Percentiles rank a stretch among this genome's conserved stretches.
These are phyloP conservation scores for Folsomia candida DNA, from an alignment of 2,888 invertebrate species.

Conservation along the genomic window DNA sequence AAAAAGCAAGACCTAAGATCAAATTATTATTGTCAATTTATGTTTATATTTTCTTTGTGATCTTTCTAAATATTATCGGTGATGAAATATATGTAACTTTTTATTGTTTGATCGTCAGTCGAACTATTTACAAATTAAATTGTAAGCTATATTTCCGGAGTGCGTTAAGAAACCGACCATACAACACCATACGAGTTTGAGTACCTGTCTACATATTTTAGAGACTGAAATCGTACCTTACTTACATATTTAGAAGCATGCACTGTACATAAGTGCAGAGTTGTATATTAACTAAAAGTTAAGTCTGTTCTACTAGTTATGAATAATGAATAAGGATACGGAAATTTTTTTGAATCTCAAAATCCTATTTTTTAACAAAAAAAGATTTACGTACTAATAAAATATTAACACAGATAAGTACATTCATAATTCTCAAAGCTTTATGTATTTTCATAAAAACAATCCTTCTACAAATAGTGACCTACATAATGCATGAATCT, in stretches of 20 bases:
- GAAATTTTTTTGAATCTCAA: neutral
- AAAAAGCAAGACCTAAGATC: neutral
- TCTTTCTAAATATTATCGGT: neutral
- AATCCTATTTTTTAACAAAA: neutral
- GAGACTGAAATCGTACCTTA: too few relatives aligned
- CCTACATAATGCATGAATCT: neutral
- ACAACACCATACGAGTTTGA: too few relatives aligned
- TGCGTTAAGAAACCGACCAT: neutral
- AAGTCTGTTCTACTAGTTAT: too few relatives aligned
- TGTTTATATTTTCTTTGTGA: neutral
- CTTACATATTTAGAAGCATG: too few relatives aligned
- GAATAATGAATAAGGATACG: too few relatives aligned
- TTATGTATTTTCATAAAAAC: too few relatives aligned
- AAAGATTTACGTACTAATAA: neutral
- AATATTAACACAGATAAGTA: neutral
- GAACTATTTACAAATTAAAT: neutral
- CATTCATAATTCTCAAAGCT: too few relatives aligned
- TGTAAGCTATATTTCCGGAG: too few relatives aligned
- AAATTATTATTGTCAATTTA: neutral
- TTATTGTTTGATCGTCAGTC: neutral
- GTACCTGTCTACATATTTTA: neutral
- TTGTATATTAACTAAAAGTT: too few relatives aligned
- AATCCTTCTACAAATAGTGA: too few relatives aligned
- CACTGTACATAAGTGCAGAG: too few relatives aligned
- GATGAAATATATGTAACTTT: neutral